Evolutionary conservation across 2,888 invertebrate species (phyloP), one percentile per base, ranked within the genome.

Genomic region (Dynastes hyllus): DNA sequence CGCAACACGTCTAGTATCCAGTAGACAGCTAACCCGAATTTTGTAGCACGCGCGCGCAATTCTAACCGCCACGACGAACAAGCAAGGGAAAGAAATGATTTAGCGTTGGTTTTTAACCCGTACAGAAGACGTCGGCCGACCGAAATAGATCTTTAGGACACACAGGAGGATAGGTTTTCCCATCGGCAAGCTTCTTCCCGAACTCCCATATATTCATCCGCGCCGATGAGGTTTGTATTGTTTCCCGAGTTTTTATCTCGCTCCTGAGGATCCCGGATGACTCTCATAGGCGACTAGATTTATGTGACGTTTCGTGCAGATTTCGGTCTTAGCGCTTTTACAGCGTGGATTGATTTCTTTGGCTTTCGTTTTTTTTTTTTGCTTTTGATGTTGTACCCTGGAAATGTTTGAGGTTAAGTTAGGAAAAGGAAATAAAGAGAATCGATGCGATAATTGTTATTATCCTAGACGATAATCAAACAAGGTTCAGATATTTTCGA

Each of bases 151-250:
- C 61, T 69, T 77, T 77, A 50, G 69, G 77, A 69, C 8, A 69
- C 77, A 77, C 67, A 16, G 63, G 77, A 32, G 77, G 67, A 69
- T 77, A 67, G 11, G 67, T 67, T 58, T 69, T 69, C 63, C 37
- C 50, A 22, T n/a, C 55, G 22, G 8, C 55, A 22, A n/a, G 5
- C 22, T 22, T 73, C 40, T 29, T 58, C 55, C 73, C 32, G 22
- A 75, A 61, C 77, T 66, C 77, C 40, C 77, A 77, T 77, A 77
- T 77, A 77, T 77, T 77, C 77, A 77, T 77, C 77, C 40, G 77
- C 58, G 53, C 73, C 73, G 73, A 75, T 75, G 73, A 75, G 73
- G 61, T 75, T 77, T 77, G 77, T 77, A 77, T 77, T 77, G 77
- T 77, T 77, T 77, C 69, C 76, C 69, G 69, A 50, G 69, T 77